phyloP scores from a whole-genome alignment of 2,888 invertebrate species.

The Dryobotodes eremita region DNA sequence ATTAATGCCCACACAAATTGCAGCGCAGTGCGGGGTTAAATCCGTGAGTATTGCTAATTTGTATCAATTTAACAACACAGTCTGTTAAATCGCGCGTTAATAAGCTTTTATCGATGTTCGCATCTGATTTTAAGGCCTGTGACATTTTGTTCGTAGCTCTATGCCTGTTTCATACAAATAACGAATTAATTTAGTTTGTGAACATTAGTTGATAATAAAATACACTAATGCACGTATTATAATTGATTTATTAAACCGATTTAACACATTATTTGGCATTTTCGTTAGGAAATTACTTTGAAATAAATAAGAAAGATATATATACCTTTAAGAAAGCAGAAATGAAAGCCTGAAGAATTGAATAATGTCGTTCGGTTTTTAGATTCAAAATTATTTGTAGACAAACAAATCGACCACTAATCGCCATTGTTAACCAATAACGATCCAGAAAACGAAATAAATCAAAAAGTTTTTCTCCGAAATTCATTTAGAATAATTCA shows the following conservation, averaged over 20 bases:
- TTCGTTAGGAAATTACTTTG: background rate
- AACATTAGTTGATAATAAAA: background rate
- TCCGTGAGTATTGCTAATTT: slow-evolving; percentile 63
- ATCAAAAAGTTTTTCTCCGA: background rate
- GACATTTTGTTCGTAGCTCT: background rate
- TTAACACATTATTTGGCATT: background rate
- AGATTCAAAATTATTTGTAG: background rate
- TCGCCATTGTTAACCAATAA: background rate
- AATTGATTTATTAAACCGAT: background rate
- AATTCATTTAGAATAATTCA: slow-evolving; percentile 4
- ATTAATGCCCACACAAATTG: slow-evolving; percentile 62
- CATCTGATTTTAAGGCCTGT: background rate
- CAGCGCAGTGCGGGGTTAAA: slow-evolving; percentile 66
- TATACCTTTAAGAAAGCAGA: background rate
- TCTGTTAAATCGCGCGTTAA: slow-evolving; percentile 45
- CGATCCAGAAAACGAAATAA: background rate
- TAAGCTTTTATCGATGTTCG: slow-evolving; percentile 45
- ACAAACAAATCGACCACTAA: background rate
- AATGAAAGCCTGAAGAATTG: background rate
- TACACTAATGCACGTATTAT: background rate
- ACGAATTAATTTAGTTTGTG: background rate
- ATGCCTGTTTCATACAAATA: background rate
- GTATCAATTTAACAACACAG: slow-evolving; percentile 60
- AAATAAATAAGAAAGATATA: background rate
- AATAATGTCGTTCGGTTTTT: background rate